Evolutionary conservation across 2,113 vertebrate genomes (phyloP).

Genomic region (Callorhinus ursinus): DNA sequence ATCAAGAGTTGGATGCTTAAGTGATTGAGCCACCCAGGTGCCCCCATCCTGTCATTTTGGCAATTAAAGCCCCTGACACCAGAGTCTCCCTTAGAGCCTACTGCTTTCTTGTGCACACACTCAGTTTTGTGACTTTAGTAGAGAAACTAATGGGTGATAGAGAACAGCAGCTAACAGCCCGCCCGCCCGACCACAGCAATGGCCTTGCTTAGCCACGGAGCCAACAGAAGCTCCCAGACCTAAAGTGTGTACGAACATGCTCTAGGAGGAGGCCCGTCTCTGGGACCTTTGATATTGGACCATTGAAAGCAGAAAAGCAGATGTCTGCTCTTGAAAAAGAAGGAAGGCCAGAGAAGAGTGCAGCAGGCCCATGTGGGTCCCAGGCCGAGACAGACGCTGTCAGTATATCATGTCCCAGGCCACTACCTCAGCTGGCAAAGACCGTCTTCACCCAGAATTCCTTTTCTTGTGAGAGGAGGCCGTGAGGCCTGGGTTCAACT

Average conservation of each 20-base stretch:
- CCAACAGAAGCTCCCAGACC: neutral
- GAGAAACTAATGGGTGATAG: neutral
- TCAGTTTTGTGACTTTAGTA: neutral
- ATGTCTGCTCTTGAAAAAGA: neutral
- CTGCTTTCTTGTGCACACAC: neutral
- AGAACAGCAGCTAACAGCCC: neutral
- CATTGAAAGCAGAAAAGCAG: neutral
- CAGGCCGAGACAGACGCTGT: neutral
- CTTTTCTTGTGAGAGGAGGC: neutral
- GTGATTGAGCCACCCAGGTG: neutral
- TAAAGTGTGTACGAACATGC: rapidly evolving
- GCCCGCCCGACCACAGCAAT: neutral
- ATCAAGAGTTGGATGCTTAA: neutral
- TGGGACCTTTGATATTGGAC: no score
- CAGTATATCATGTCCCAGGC: neutral
- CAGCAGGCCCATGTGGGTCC: rapidly evolving
- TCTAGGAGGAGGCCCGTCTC: neutral
- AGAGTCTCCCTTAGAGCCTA: neutral
- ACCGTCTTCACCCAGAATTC: neutral
- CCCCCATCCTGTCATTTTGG: neutral
- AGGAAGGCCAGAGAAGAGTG: neutral
- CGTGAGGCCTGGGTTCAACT: neutral
- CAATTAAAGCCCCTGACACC: neutral
- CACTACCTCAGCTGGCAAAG: neutral
- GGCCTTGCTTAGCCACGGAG: neutral